Evolutionary conservation across 2,797 vertebrate genomes (phyloP), one percentile per base, ranked within the genome.

Genomic region (Lagothrix lagotricha): DNA sequence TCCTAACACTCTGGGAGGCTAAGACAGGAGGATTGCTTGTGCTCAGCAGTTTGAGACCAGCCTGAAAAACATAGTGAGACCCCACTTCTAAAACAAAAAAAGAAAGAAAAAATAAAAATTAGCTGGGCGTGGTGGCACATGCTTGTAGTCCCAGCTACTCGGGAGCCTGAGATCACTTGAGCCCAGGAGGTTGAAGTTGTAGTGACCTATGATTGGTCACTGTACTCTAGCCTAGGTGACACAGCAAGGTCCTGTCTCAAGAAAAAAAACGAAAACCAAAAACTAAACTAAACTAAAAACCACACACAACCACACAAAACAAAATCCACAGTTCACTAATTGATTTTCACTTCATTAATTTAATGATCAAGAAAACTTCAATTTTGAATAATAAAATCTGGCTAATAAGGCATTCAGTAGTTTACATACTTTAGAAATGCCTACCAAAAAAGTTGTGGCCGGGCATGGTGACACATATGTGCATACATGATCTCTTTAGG

Each of bases 321-420:
- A 67, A 67, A 67, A 67, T 33, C 15, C 61, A 54, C 1, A 44
- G 73, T 54, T 93, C 70, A 93, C 44, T 36, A 93, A 86, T 10
- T 46, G 22, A 83, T 81, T 48, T 84, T 90, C 58, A 87, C 5
- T 58, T 79, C 1, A 2, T 84, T 83, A 70, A 92, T 28, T 92
- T 77, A 86, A 86, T 82, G 54, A 83, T 73, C 89, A 84, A 88
- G 82, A 28, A 87, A 89, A 41, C 73, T 82, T 90, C 70, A 90
- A 9, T 46, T 92, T 10, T 87, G 36, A 92, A 85, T 87, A 95
- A 64, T 83, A 90, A 80, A 77, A 10, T 36, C 57, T 96, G 54
- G 41, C 67, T 90, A 83, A 73, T 83, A 36, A 64, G 39, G 67
- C 39, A 64, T 64, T 89, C 67, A 44, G 5, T 57, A 94, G 83